Conservation (phyloP, 2,888 invertebrate genomes). For the Abrostola tripartita region DNA sequence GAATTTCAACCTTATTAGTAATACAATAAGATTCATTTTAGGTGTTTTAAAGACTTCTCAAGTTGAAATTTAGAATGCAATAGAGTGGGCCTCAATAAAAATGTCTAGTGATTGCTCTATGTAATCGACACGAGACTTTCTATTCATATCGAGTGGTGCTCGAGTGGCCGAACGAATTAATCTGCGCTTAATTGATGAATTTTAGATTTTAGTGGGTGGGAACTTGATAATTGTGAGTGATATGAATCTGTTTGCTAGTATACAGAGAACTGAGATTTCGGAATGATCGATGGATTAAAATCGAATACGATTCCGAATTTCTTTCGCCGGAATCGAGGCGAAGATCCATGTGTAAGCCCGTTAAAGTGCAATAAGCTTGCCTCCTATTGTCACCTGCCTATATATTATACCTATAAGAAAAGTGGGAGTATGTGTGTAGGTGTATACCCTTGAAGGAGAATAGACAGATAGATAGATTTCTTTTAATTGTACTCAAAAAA, state of each 20-base stretch:
- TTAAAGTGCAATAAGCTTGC: too few relatives aligned
- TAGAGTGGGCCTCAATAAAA: constrained; percentile 70
- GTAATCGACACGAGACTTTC: constrained; percentile 72
- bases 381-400: too few relatives aligned
- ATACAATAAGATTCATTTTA: constrained; percentile 35
- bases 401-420: too few relatives aligned
- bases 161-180: constrained; percentile 57
- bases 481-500: too few relatives aligned
- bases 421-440: too few relatives aligned
- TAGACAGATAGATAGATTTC: too few relatives aligned
- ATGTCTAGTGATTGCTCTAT: constrained; percentile 69
- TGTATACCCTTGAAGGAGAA: too few relatives aligned
- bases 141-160: constrained; percentile 54
- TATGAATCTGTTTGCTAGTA: not conserved
- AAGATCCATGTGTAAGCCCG: too few relatives aligned
- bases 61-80: constrained; percentile 69
- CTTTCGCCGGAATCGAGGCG: too few relatives aligned
- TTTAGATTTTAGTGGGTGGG: constrained; percentile 18
- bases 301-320: too few relatives aligned
- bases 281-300: too few relatives aligned
- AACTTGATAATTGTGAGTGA: not conserved
- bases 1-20: constrained; percentile 31
- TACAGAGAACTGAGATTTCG: too few relatives aligned
- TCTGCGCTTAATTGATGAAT: constrained; percentile 57
- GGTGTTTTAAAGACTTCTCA: constrained; percentile 34